These are phyloP conservation scores for Malacoctenus gilli DNA, from an alignment of 2,797 vertebrate species.

Conservation along the genomic window DNA sequence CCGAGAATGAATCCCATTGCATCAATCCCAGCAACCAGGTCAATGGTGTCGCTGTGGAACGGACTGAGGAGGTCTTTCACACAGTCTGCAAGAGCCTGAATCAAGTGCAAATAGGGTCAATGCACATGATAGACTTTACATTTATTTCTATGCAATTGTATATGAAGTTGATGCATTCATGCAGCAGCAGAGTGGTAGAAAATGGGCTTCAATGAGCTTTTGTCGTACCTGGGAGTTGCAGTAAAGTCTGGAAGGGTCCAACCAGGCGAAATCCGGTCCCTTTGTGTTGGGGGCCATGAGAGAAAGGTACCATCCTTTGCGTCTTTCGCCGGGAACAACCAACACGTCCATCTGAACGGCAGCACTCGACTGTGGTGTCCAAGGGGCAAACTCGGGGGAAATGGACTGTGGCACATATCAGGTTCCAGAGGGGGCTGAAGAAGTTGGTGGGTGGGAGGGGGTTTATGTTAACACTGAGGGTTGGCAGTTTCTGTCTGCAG, in stretches of 20 bases:
- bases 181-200: too few species aligned
- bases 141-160: too few species aligned
- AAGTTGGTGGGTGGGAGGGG: conserved; percentile 19
- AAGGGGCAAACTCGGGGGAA: conserved; percentile 22
- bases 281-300: conserved; percentile 90
- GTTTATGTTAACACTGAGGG: conserved; percentile 1
- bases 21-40: conserved; percentile 88
- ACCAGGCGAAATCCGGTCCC: conserved; percentile 85
- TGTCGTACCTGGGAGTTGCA: conserved; percentile 83
- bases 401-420: conserved; percentile 20
- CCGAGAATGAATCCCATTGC: conserved; percentile 93
- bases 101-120: conserved; percentile 1
- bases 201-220: too few species aligned
- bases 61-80: conserved; percentile 83
- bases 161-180: too few species aligned
- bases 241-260: conserved; percentile 90
- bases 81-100: conserved; percentile 86
- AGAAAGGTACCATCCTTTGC: conserved; percentile 86
- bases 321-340: conserved; percentile 55
- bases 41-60: conserved; percentile 81
- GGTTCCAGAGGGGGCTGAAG: conserved; percentile 23
- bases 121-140: too few species aligned
- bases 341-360: conserved; percentile 69
- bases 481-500: conserved; percentile 3
- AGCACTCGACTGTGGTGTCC: conserved; percentile 7